Conservation (phyloP, 2,888 invertebrate genomes). For the Caenorhabditis imperialis region DNA sequence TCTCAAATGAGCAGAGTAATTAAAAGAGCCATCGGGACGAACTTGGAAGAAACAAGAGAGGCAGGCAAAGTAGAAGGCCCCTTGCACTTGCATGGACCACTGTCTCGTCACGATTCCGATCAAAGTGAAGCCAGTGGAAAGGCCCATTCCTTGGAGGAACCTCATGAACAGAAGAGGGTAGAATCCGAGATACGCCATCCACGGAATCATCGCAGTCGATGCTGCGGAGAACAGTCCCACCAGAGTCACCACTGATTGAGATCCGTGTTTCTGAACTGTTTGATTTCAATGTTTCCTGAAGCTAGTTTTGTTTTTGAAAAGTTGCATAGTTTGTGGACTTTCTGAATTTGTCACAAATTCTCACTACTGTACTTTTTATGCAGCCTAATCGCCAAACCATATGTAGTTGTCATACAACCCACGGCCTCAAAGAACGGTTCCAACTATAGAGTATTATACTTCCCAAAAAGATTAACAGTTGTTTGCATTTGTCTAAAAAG, state of each 20-base stretch:
- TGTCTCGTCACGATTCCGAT: conserved; percentile 53
- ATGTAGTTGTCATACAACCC: neutral
- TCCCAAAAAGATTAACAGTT: neutral
- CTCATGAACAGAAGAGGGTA: conserved; percentile 45
- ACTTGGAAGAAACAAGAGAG: conserved; percentile 54
- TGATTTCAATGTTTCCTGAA: neutral
- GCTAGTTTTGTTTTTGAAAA: neutral
- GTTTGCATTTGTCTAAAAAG: neutral
- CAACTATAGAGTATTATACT: neutral
- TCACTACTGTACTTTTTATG: neutral
- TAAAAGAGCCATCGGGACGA: neutral
- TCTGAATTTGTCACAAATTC: no score
- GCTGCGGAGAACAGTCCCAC: conserved; percentile 45
- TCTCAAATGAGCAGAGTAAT: conserved; percentile 8
- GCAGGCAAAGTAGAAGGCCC: conserved; percentile 49
- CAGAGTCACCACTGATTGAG: conserved; percentile 33
- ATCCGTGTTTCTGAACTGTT: conserved; percentile 37
- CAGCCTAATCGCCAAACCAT: neutral
- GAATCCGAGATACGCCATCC: conserved; percentile 44
- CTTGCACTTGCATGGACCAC: conserved; percentile 52
- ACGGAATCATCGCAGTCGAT: conserved; percentile 49
- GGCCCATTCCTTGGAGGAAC: conserved; percentile 52
- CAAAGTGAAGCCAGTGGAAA: conserved; percentile 45
- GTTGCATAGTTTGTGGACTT: neutral
- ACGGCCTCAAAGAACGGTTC: neutral